phyloP scores from a whole-genome alignment of 2,113 vertebrate species.

The Pipra filicauda region DNA sequence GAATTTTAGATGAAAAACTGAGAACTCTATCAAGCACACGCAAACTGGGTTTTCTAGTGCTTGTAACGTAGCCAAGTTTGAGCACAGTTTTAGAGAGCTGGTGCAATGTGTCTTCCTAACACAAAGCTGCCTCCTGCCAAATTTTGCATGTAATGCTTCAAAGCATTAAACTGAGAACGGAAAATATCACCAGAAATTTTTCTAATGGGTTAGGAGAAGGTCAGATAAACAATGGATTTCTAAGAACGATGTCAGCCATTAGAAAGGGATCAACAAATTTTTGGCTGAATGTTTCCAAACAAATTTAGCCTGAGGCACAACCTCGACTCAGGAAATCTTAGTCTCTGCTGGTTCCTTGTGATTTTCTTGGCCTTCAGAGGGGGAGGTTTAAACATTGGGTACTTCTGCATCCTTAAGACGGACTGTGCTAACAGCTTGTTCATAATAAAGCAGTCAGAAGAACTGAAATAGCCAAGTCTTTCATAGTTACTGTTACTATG shows the following conservation, averaged over 20 bases:
- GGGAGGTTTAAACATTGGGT: neutral
- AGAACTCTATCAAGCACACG: neutral
- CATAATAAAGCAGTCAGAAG: slow-evolving; percentile 32
- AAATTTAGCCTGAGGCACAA: neutral
- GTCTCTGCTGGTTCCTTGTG: neutral
- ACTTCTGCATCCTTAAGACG: slow-evolving; percentile 32
- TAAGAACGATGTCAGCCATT: neutral
- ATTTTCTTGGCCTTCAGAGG: slow-evolving; percentile 28
- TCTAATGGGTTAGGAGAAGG: neutral
- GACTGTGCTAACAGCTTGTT: slow-evolving; percentile 38
- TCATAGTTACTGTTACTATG: slow-evolving; percentile 64
- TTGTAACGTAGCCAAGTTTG: slow-evolving; percentile 28
- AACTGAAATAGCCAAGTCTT: slow-evolving; percentile 45
- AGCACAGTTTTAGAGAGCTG: slow-evolving; percentile 53
- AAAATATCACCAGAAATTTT: slow-evolving; percentile 23
- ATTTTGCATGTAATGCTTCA: neutral
- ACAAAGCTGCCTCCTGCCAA: slow-evolving; percentile 50
- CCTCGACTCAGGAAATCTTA: neutral
- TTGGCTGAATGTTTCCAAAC: neutral
- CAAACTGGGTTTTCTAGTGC: slow-evolving; percentile 5
- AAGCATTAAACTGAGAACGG: slow-evolving; percentile 21
- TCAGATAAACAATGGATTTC: slow-evolving; percentile 44
- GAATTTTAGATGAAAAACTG: neutral
- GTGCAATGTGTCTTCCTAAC: slow-evolving; percentile 55
- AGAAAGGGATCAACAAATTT: neutral